Percentiles rank a stretch among this genome's conserved stretches.
Evolutionary conservation across 2,797 vertebrate genomes (phyloP).

Genomic region (Melanogrammus aeglefinus): DNA sequence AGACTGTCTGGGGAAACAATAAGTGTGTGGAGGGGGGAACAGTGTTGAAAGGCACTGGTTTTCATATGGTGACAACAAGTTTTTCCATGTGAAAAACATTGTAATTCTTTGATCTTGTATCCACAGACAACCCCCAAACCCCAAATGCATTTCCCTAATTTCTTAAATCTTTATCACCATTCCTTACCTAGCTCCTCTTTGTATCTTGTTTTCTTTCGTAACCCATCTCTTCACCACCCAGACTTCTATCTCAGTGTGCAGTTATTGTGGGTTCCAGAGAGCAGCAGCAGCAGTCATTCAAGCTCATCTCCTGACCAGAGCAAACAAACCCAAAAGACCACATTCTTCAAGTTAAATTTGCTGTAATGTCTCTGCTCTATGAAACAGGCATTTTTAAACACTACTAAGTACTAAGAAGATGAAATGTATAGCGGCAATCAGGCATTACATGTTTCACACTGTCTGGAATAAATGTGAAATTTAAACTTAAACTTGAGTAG

Average conservation of each 20-base stretch:
- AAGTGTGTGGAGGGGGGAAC: not conserved
- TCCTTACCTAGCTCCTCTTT: conserved; percentile 3
- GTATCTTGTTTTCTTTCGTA: not conserved
- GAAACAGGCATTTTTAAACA: conserved; percentile 75
- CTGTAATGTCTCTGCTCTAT: conserved; percentile 79
- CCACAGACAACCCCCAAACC: not conserved
- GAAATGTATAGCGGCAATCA: conserved; percentile 56
- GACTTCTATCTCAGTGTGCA: conserved; percentile 35
- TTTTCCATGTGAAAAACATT: not conserved
- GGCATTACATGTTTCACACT: conserved; percentile 56
- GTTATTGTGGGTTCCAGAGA: conserved; percentile 65
- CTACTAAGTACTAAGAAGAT: conserved; percentile 62
- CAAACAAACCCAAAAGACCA: conserved; percentile 79
- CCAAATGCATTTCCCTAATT: not conserved
- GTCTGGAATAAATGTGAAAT: not conserved
- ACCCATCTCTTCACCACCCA: conserved; percentile 8
- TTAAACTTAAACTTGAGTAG: not conserved
- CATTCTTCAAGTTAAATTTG: conserved; percentile 84
- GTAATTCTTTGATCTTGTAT: not conserved
- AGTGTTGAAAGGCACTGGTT: not conserved
- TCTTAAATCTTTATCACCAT: not conserved
- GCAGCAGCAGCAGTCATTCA: conserved; percentile 76
- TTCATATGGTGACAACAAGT: not conserved
- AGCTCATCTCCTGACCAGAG: conserved; percentile 82
- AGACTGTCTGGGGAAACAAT: not conserved